Conservation (phyloP, 2,888 invertebrate genomes). For the Colostygia pectinataria region DNA sequence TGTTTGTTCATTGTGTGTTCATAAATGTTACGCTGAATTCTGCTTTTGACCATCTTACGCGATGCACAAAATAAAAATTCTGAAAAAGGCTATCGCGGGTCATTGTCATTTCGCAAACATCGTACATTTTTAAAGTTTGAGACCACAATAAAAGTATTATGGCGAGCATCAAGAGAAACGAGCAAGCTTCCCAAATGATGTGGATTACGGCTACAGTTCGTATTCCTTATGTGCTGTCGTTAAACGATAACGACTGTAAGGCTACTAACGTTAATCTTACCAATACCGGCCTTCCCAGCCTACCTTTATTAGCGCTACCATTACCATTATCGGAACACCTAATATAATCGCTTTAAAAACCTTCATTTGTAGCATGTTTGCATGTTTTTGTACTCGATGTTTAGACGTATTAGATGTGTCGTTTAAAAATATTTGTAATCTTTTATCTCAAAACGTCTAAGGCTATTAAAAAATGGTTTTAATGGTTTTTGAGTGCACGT, state of each 20-base stretch:
- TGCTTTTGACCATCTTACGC: constrained; percentile 27
- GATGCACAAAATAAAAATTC: constrained; percentile 14
- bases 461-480: background rate
- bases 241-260: constrained; percentile 57
- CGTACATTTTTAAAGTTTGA: constrained; percentile 46
- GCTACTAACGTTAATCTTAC: constrained; percentile 59
- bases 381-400: constrained; percentile 33
- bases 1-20: constrained; percentile 30
- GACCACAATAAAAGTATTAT: constrained; percentile 61
- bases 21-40: constrained; percentile 22
- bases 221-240: constrained; percentile 56
- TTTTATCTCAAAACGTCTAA: too few species aligned
- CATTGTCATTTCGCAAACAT: constrained; percentile 34
- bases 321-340: constrained; percentile 45
- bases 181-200: constrained; percentile 57
- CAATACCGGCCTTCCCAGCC: constrained; percentile 52
- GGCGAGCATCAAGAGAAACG: constrained; percentile 61
- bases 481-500: constrained; percentile 1
- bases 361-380: constrained; percentile 47
- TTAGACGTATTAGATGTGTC: constrained; percentile 3
- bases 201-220: constrained; percentile 54
- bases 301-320: constrained; percentile 53
- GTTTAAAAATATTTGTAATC: background rate
- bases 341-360: constrained; percentile 41
- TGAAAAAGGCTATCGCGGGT: constrained; percentile 33